phyloP scores from a whole-genome alignment of 2,113 vertebrate genomes.

The Zeus faber region DNA sequence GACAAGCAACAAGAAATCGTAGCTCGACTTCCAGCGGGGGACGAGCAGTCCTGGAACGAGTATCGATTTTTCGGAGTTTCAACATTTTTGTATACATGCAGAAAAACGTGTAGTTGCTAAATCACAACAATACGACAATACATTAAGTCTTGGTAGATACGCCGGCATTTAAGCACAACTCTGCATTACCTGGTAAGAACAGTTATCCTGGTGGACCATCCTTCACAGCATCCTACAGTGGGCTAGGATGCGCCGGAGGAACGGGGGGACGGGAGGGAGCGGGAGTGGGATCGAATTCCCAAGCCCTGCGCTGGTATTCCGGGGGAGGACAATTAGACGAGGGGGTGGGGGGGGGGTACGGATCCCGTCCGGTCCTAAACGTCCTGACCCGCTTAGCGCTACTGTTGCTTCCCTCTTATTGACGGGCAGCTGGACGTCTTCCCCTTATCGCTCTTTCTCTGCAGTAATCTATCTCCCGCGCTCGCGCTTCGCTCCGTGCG shows the following conservation, averaged over 20 bases:
- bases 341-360: constrained; percentile 28
- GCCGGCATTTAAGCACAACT: neutral
- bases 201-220: constrained; percentile 96
- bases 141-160: no score
- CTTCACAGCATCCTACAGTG: constrained; percentile 85
- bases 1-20: no score
- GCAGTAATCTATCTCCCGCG: constrained; percentile 15
- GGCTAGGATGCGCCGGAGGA: constrained; percentile 56
- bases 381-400: constrained; percentile 73
- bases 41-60: no score
- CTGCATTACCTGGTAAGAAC: constrained; percentile 85
- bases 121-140: no score
- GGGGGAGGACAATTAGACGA: constrained; percentile 3
- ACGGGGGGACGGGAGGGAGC: constrained; percentile 16
- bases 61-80: no score
- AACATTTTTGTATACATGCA: no score
- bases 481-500: constrained; percentile 54
- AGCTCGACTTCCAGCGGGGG: no score
- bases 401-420: constrained; percentile 30
- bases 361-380: constrained; percentile 52
- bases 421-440: constrained; percentile 44
- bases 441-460: constrained; percentile 16
- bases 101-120: no score
- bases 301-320: constrained; percentile 65
- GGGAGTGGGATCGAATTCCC: constrained; percentile 50